Conservation (phyloP, 2,888 invertebrate genomes). For the Capitulum mitella region DNA sequence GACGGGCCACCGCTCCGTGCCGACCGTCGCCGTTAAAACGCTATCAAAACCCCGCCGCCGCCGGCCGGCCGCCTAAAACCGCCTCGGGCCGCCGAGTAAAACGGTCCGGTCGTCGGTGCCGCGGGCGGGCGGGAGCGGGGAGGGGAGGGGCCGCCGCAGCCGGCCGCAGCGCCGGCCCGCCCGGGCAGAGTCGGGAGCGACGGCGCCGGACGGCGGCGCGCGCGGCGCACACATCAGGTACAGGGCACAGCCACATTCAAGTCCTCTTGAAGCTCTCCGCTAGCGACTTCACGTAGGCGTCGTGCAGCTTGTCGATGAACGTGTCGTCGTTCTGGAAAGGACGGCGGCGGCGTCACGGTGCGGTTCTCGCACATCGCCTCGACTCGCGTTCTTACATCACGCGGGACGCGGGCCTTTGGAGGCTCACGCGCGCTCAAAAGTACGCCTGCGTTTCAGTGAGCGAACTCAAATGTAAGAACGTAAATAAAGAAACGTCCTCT, state of each 20-base stretch:
- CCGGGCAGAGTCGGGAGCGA: background rate
- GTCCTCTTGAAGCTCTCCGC: conserved; percentile 12
- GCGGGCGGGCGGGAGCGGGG: too few species aligned
- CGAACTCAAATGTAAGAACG: too few species aligned
- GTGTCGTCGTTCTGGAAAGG: conserved; percentile 62
- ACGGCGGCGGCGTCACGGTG: too few species aligned
- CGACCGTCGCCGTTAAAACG: background rate
- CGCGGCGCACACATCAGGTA: background rate
- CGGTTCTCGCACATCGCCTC: too few species aligned
- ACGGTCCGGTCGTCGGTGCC: background rate
- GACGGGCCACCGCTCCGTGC: too few species aligned
- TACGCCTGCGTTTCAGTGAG: too few species aligned
- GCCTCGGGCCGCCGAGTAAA: background rate
- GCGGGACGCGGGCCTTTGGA: too few species aligned
- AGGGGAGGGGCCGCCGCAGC: too few species aligned
- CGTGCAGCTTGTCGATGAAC: conserved; percentile 80
- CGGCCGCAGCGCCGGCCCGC: background rate
- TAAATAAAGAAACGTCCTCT: too few species aligned
- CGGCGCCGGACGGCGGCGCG: background rate
- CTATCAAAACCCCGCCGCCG: background rate
- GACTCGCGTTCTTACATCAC: too few species aligned
- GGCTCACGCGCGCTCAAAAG: too few species aligned
- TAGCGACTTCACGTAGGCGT: conserved; percentile 63
- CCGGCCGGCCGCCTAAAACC: background rate
- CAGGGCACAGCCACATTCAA: background rate